Evolutionary conservation across 2,797 vertebrate species (phyloP).

Genomic region (Myotis vivesi): DNA sequence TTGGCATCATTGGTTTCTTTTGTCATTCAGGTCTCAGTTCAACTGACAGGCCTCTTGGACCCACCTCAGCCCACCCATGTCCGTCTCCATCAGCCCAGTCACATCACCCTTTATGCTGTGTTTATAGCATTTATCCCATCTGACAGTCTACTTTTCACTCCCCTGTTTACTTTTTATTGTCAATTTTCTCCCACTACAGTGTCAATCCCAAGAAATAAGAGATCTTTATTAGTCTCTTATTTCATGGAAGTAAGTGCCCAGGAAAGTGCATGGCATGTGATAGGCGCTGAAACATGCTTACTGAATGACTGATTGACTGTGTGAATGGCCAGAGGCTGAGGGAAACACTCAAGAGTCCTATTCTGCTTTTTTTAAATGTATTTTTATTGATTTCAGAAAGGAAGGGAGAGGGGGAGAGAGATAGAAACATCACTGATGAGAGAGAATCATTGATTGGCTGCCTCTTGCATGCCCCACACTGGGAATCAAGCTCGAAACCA

Average conservation of each 20-base stretch:
- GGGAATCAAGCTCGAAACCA: too few species aligned
- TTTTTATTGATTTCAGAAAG: too few species aligned
- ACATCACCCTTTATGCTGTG: neutral
- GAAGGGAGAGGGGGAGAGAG: too few species aligned
- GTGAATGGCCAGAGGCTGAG: neutral
- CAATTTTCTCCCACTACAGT: neutral
- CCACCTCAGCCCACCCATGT: neutral
- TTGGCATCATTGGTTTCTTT: neutral
- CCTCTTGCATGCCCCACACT: too few species aligned
- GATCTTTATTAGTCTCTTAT: neutral
- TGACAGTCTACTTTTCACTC: neutral
- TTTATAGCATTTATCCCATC: neutral
- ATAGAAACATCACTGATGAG: too few species aligned
- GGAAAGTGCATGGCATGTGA: neutral
- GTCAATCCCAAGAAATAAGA: neutral
- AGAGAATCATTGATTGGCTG: too few species aligned
- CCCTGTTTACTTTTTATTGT: neutral
- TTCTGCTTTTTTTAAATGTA: neutral
- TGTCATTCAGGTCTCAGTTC: neutral
- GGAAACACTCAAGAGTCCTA: neutral
- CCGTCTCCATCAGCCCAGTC: neutral
- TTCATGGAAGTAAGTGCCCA: neutral
- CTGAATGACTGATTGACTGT: neutral
- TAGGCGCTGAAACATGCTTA: neutral
- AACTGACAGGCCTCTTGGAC: neutral